These are phyloP conservation scores for Apocrypta bakeri DNA, from an alignment of 1,140 invertebrate species.

Conservation along the genomic window DNA sequence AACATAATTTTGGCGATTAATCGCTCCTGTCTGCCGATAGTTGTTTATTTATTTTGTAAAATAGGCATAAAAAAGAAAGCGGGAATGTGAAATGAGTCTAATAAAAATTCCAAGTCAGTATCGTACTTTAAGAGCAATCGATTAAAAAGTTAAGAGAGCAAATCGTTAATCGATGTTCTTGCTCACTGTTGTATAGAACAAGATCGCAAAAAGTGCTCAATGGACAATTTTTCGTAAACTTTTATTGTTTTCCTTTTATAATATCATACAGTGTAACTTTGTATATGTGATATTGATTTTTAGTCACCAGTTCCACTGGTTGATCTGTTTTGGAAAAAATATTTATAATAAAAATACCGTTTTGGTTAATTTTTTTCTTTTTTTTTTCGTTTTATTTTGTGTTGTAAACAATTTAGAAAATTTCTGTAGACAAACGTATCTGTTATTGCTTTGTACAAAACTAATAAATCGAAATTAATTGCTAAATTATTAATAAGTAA, in stretches of 20 bases:
- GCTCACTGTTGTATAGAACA: slow-evolving; percentile 51
- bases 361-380: slow-evolving; percentile 45
- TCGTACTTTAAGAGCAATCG: slow-evolving; percentile 52
- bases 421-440: not conserved
- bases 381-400: not conserved
- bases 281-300: slow-evolving; percentile 54
- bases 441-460: slow-evolving; percentile 36
- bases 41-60: slow-evolving; percentile 63
- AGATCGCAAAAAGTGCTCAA: slow-evolving; percentile 40
- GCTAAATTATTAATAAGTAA: slow-evolving; percentile 9
- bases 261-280: slow-evolving; percentile 53
- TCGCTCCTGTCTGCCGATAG: slow-evolving; percentile 41
- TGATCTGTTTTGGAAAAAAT: slow-evolving; percentile 44
- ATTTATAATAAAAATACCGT: slow-evolving; percentile 50
- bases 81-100: slow-evolving; percentile 53
- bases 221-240: slow-evolving; percentile 40
- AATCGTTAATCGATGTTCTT: slow-evolving; percentile 51
- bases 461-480: slow-evolving; percentile 12
- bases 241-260: slow-evolving; percentile 51
- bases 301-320: slow-evolving; percentile 39
- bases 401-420: not conserved
- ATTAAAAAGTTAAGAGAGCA: slow-evolving; percentile 44
- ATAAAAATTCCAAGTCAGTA: slow-evolving; percentile 53
- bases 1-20: slow-evolving; percentile 27
- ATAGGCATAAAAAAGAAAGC: slow-evolving; percentile 57